Conservation (phyloP, 2,797 vertebrate genomes). For the Limosa lapponica region DNA sequence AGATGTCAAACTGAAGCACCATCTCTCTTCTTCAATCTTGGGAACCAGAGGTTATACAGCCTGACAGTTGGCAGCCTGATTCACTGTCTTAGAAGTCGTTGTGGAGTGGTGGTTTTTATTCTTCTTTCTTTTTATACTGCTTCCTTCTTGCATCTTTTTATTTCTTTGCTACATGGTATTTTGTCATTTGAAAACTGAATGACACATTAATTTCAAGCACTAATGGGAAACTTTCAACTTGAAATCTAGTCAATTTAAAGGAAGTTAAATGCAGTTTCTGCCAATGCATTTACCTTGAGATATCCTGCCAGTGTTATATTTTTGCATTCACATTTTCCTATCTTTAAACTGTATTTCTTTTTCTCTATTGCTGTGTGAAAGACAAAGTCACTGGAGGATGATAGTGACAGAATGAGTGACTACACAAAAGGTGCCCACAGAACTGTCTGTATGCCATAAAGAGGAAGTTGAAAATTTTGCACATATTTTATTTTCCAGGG, state of each 20-base stretch:
- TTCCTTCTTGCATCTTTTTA: background rate
- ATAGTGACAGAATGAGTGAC: constrained; percentile 45
- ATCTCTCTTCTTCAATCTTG: background rate
- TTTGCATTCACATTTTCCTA: constrained; percentile 35
- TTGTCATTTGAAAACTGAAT: constrained; percentile 60
- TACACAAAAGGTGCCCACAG: constrained; percentile 6
- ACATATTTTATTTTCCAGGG: background rate
- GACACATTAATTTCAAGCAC: constrained; percentile 68
- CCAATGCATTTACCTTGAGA: constrained; percentile 37
- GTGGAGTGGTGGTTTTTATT: background rate
- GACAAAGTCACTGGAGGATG: constrained; percentile 44
- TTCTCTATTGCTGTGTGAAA: constrained; percentile 10
- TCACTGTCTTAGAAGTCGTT: background rate
- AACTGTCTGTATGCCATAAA: background rate
- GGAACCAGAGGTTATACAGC: background rate
- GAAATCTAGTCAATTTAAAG: constrained; percentile 60
- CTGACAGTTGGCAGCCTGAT: constrained; percentile 14
- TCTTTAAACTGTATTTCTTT: background rate
- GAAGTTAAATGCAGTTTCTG: constrained; percentile 50
- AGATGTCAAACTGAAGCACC: constrained; percentile 17
- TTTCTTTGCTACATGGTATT: constrained; percentile 13
- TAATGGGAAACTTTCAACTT: constrained; percentile 65
- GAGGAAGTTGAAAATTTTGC: background rate
- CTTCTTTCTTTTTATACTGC: background rate
- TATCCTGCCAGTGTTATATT: constrained; percentile 7